Evolutionary conservation across 2,888 invertebrate species (phyloP).

Genomic region (Sinodicranocentrus sp.): DNA sequence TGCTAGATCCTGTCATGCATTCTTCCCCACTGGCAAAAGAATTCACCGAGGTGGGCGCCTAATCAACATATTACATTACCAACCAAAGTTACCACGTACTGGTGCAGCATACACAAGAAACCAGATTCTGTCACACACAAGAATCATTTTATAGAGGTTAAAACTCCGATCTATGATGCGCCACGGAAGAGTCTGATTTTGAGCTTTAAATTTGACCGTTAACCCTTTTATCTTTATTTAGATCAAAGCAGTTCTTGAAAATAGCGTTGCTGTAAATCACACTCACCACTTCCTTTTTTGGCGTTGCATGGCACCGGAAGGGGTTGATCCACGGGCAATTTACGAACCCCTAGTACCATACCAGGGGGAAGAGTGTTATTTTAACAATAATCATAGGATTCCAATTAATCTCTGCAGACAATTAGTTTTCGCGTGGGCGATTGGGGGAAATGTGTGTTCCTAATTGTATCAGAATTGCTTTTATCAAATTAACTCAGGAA

Average conservation of each 20-base stretch:
- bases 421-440: slow-evolving; percentile 61
- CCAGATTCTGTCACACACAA: slow-evolving; percentile 25
- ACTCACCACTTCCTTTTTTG: slow-evolving; percentile 61
- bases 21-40: not conserved
- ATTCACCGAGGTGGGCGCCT: slow-evolving; percentile 28
- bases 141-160: slow-evolving; percentile 56
- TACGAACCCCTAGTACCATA: slow-evolving; percentile 45
- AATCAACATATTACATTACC: slow-evolving; percentile 23
- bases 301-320: slow-evolving; percentile 56
- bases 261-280: slow-evolving; percentile 40
- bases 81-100: slow-evolving; percentile 43
- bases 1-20: slow-evolving; percentile 50
- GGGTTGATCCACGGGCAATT: slow-evolving; percentile 26
- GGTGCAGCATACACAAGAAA: slow-evolving; percentile 50
- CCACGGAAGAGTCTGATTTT: not conserved
- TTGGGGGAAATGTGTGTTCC: slow-evolving; percentile 61
- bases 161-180: not conserved
- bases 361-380: slow-evolving; percentile 60
- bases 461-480: no score
- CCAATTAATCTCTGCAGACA: slow-evolving; percentile 50
- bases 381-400: slow-evolving; percentile 20
- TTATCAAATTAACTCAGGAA: no score
- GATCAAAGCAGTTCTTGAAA: slow-evolving; percentile 42
- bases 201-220: not conserved
- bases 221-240: slow-evolving; percentile 8